Evolutionary conservation across 1,140 invertebrate genomes (phyloP).

Genomic region (Zaprionus ornatus): DNA sequence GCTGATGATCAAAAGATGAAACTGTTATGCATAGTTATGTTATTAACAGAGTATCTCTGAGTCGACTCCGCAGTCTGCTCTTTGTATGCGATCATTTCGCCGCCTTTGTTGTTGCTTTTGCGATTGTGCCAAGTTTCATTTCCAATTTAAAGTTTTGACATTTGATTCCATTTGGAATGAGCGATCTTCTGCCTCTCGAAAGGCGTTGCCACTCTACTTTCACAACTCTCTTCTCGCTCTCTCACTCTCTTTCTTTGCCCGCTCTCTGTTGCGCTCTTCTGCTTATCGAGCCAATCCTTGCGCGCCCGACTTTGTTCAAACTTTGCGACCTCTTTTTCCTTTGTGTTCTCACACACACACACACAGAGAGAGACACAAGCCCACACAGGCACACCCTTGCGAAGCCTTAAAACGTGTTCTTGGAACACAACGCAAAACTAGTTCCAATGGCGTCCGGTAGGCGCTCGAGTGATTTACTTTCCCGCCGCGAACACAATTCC

Average conservation of each 20-base stretch:
- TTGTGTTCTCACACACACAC: constrained; percentile 17
- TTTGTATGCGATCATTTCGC: no score
- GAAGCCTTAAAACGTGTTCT: constrained; percentile 78
- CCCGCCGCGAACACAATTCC: neutral
- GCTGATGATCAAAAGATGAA: no score
- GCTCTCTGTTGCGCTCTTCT: neutral
- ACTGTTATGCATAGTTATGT: neutral
- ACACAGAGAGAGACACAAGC: neutral
- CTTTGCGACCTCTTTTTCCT: constrained; percentile 75
- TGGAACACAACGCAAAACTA: constrained; percentile 48
- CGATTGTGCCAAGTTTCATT: neutral
- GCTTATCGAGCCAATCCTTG: constrained; percentile 54
- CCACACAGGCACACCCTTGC: constrained; percentile 49
- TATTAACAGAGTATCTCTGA: neutral
- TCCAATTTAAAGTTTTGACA: constrained; percentile 15
- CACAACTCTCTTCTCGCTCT: neutral
- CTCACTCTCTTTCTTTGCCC: neutral
- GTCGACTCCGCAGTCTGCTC: neutral
- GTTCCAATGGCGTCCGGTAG: constrained; percentile 43
- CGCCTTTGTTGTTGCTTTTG: constrained; percentile 15
- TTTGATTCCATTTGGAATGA: constrained; percentile 60
- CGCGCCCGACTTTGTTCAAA: constrained; percentile 16
- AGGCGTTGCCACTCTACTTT: constrained; percentile 22
- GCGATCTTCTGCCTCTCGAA: neutral
- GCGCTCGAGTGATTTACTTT: constrained; percentile 39